Evolutionary conservation across 2,888 invertebrate genomes (phyloP).

Genomic region (Neoscelio sp.): DNA sequence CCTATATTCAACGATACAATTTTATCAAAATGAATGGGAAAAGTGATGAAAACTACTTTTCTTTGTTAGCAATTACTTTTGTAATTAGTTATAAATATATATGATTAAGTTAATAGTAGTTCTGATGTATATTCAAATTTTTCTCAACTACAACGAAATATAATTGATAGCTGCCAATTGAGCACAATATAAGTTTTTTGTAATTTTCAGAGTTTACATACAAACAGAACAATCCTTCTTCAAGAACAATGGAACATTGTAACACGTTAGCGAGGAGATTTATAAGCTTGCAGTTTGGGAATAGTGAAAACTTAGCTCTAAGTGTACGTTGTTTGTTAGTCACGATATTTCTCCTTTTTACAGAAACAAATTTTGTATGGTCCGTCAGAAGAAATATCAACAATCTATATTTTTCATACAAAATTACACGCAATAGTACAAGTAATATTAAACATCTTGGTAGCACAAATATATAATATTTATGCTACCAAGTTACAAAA

Average conservation of each 20-base stretch:
- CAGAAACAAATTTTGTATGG: constrained; percentile 15
- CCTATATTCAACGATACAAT: no score
- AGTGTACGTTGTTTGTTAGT: constrained; percentile 23
- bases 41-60: no score
- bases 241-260: constrained; percentile 59
- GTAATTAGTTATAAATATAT: constrained; percentile 5
- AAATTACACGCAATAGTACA: no score
- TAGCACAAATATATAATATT: no score
- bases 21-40: no score
- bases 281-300: constrained; percentile 43
- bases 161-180: constrained; percentile 51
- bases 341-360: constrained; percentile 35
- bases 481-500: no score
- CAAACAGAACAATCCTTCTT: constrained; percentile 40
- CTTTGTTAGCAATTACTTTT: no score
- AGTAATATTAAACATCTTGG: no score
- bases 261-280: constrained; percentile 43
- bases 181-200: constrained; percentile 52
- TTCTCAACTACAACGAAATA: constrained; percentile 14
- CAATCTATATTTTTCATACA: no score
- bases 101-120: constrained; percentile 39
- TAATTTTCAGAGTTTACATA: constrained; percentile 53
- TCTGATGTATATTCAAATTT: constrained; percentile 39
- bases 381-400: no score
- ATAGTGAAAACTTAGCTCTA: constrained; percentile 51